A percentile compares a stretch with the other conserved stretches of the same genome.
These are phyloP conservation scores for Drosophila algonquin DNA, from an alignment of 2,888 invertebrate species.

Conservation along the genomic window DNA sequence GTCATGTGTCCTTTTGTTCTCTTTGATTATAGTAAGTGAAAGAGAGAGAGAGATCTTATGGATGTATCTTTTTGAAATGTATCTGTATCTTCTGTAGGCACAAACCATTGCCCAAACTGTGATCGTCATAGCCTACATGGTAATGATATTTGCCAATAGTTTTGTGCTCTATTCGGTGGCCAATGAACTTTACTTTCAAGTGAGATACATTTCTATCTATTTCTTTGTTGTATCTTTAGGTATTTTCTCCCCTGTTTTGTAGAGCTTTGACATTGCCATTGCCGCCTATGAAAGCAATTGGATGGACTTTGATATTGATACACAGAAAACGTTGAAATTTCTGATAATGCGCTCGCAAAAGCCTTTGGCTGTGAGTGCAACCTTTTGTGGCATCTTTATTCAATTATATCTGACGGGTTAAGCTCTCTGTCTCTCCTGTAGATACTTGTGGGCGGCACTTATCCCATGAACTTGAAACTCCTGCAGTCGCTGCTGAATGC, in stretches of 20 bases:
- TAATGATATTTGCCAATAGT: constrained; percentile 78
- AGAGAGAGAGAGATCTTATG: accelerated
- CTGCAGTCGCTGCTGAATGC: constrained; percentile 76
- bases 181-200: constrained; percentile 76
- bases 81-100: constrained; percentile 44
- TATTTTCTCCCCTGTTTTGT: neutral
- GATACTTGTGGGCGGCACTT: constrained; percentile 77
- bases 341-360: constrained; percentile 77
- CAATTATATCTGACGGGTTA: neutral
- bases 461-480: constrained; percentile 79
- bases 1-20: constrained; percentile 78
- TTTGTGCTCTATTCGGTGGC: constrained; percentile 75
- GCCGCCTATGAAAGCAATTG: constrained; percentile 78
- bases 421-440: constrained; percentile 35
- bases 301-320: constrained; percentile 71
- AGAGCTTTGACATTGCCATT: constrained; percentile 71
- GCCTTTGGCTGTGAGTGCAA: constrained; percentile 66
- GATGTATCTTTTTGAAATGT: neutral
- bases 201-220: constrained; percentile 10
- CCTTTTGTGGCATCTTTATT: neutral
- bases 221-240: neutral
- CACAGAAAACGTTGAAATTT: constrained; percentile 69
- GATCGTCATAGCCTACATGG: constrained; percentile 70
- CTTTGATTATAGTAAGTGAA: constrained; percentile 72
- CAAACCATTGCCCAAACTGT: constrained; percentile 69